These are phyloP conservation scores for Peromyscus maniculatus DNA, from an alignment of 2,113 vertebrate species.

Conservation along the genomic window DNA sequence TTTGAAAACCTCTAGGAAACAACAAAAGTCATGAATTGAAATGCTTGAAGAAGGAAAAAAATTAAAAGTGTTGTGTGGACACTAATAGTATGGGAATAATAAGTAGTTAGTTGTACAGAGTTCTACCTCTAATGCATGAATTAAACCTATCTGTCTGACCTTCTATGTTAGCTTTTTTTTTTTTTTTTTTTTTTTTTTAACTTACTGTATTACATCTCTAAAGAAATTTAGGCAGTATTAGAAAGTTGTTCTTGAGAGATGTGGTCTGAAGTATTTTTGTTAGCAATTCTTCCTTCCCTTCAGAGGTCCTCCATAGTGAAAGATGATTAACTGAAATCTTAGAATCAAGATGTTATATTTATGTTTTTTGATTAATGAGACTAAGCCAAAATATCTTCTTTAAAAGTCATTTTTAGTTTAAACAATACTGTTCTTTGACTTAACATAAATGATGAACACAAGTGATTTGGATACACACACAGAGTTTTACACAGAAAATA, in stretches of 20 bases:
- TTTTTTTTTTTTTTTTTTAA: not conserved
- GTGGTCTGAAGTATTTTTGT: constrained; percentile 10
- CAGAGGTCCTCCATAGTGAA: not conserved
- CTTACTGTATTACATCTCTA: not conserved
- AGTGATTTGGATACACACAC: not conserved
- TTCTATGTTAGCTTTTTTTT: not conserved
- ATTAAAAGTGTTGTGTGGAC: not conserved
- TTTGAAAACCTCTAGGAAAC: constrained; percentile 27
- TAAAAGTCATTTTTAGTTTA: constrained; percentile 42
- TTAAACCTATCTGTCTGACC: not conserved
- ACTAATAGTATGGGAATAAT: not conserved
- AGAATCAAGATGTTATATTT: constrained; percentile 2
- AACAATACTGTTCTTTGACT: constrained; percentile 21
- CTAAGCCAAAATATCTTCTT: constrained; percentile 41
- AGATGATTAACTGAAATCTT: constrained; percentile 25
- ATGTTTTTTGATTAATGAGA: not conserved
- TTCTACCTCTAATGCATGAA: not conserved
- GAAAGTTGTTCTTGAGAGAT: constrained; percentile 8
- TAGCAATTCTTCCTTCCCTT: not conserved
- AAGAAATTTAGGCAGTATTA: not conserved
- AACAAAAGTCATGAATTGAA: constrained; percentile 42
- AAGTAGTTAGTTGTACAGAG: not conserved
- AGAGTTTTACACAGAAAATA: not conserved
- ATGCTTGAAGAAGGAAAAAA: constrained; percentile 23
- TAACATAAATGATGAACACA: not conserved